phyloP scores from a whole-genome alignment of 2,797 vertebrate species.

The Coreius guichenoti region DNA sequence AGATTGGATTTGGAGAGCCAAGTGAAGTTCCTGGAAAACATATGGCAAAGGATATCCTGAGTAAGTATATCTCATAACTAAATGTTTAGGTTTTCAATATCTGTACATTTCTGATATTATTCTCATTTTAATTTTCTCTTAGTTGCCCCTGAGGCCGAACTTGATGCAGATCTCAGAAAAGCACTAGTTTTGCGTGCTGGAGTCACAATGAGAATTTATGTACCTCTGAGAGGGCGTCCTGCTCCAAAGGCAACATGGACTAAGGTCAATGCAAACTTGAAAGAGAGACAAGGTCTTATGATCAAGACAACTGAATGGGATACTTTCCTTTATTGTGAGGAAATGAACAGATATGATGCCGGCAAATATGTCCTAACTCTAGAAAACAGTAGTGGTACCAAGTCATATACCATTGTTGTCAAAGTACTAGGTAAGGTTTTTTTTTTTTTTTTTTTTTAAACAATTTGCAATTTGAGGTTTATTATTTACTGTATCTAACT shows the following conservation, averaged over 20 bases:
- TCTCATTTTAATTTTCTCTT: constrained; percentile 11
- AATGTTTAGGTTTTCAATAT: background rate
- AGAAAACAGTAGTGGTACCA: constrained; percentile 94
- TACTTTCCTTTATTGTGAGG: constrained; percentile 90
- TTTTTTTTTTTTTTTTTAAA: background rate
- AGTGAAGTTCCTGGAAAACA: constrained; percentile 96
- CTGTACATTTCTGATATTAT: constrained; percentile 12
- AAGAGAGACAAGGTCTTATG: constrained; percentile 88
- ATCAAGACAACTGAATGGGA: constrained; percentile 97
- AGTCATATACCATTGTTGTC: constrained; percentile 93
- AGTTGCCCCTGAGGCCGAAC: constrained; percentile 96
- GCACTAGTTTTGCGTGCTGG: constrained; percentile 92
- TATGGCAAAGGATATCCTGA: constrained; percentile 91
- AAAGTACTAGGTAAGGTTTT: constrained; percentile 92
- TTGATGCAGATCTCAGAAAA: constrained; percentile 95
- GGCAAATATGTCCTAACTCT: constrained; percentile 93
- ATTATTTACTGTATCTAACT: constrained; percentile 36
- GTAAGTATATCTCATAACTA: constrained; percentile 76
- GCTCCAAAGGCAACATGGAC: constrained; percentile 94
- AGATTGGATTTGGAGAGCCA: constrained; percentile 94
- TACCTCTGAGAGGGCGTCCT: constrained; percentile 94
- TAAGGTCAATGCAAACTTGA: constrained; percentile 89
- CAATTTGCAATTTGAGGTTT: background rate
- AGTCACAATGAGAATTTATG: constrained; percentile 96
- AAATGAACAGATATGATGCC: constrained; percentile 96